phyloP scores from a whole-genome alignment of 1,140 invertebrate genomes.

The Euwallacea similis region DNA sequence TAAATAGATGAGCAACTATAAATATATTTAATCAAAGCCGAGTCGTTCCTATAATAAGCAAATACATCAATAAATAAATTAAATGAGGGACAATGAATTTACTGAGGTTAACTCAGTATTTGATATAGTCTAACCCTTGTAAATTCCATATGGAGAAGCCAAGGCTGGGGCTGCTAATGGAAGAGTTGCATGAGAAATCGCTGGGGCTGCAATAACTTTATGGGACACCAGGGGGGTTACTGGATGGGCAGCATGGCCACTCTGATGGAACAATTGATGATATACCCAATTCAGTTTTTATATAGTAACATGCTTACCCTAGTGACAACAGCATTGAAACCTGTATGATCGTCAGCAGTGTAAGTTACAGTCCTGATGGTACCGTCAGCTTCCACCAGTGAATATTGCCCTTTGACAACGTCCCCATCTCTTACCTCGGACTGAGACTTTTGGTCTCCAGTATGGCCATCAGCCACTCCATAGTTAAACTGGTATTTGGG shows the following conservation, averaged over 20 bases:
- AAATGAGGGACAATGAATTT: not conserved
- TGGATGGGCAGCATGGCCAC: conserved; percentile 22
- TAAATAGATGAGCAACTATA: not conserved
- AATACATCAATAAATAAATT: conserved; percentile 2
- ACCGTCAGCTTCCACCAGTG: conserved; percentile 60
- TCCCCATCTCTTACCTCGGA: conserved; percentile 44
- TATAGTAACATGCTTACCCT: not conserved
- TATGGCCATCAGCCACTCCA: conserved; percentile 68
- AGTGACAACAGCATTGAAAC: conserved; percentile 28
- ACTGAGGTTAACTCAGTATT: not conserved
- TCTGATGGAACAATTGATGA: conserved; percentile 5
- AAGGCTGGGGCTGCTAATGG: conserved; percentile 11
- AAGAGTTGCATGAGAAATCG: not conserved
- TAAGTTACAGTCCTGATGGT: conserved; percentile 58
- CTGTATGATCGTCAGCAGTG: conserved; percentile 48
- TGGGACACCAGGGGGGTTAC: not conserved
- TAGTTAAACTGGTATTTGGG: conserved; percentile 71
- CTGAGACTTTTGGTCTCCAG: conserved; percentile 66
- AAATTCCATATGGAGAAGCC: conserved; percentile 8
- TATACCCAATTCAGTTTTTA: not conserved
- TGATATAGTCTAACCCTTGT: not conserved
- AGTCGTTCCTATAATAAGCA: conserved; percentile 1
- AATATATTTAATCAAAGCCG: not conserved
- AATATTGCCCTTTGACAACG: conserved; percentile 54
- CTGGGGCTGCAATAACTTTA: conserved; percentile 22